These are phyloP conservation scores for Cebidichthys violaceus DNA, from an alignment of 2,113 vertebrate species.

Conservation along the genomic window DNA sequence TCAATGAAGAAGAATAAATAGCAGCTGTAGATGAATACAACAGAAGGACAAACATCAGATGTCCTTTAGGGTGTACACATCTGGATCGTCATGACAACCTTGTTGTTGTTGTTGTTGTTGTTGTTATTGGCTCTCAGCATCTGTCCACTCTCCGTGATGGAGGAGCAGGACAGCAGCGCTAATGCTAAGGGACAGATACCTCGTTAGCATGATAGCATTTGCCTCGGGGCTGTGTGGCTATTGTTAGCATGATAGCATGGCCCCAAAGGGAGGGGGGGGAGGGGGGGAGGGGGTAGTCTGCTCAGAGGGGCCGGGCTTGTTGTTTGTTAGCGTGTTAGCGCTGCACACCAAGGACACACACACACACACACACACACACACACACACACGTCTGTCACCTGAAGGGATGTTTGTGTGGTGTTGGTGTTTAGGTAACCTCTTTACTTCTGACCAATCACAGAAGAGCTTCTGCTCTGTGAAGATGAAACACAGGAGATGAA, in stretches of 20 bases:
- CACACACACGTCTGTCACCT: neutral
- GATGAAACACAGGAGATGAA: no score
- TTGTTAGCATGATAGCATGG: conserved; percentile 66
- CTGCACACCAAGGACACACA: conserved; percentile 23
- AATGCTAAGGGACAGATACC: conserved; percentile 76
- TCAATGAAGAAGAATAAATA: no score
- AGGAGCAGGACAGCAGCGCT: conserved; percentile 41
- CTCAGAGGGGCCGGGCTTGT: conserved; percentile 25
- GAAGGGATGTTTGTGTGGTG: no score
- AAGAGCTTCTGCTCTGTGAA: no score
- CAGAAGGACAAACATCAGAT: no score
- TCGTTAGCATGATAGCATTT: conserved; percentile 74
- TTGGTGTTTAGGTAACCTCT: no score
- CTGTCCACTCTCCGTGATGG: conserved; percentile 41
- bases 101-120: neutral
- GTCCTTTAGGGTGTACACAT: neutral
- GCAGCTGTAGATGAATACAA: no score
- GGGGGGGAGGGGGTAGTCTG: no score
- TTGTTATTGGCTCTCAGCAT: conserved; percentile 27
- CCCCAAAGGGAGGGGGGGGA: conserved; percentile 18
- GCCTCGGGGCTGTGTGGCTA: conserved; percentile 53
- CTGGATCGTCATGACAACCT: neutral
- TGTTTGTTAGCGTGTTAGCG: conserved; percentile 58
- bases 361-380: neutral
- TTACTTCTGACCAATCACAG: no score